These are phyloP conservation scores for Phataginus tricuspis DNA, from an alignment of 2,797 vertebrate genomes.

Conservation along the genomic window DNA sequence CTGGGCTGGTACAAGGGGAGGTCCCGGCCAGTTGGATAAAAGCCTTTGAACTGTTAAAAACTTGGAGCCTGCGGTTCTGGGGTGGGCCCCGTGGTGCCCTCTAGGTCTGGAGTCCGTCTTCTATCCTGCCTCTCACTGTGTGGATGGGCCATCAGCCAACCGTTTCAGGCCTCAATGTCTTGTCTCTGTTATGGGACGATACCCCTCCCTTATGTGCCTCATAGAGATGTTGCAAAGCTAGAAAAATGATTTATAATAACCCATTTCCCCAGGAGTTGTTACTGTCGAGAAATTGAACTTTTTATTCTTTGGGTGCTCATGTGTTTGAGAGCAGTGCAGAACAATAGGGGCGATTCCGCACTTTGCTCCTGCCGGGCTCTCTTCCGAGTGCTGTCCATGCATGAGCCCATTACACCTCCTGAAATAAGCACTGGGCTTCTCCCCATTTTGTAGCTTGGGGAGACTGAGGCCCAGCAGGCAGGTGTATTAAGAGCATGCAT, in stretches of 20 bases:
- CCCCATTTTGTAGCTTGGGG: background rate
- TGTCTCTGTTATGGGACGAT: background rate
- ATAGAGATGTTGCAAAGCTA: background rate
- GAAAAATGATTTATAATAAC: background rate
- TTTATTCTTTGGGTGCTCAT: background rate
- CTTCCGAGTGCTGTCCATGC: accelerated
- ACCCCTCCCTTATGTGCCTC: accelerated
- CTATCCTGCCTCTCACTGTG: background rate
- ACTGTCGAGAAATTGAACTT: background rate
- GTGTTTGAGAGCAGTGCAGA: background rate
- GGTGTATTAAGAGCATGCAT: background rate
- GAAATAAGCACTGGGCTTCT: accelerated
- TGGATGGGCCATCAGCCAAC: accelerated
- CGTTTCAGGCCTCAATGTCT: background rate
- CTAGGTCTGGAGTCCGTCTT: background rate
- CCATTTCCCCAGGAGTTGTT: background rate
- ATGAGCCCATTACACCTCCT: accelerated
- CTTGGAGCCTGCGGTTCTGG: background rate
- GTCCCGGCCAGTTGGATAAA: background rate
- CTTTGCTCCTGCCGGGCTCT: background rate
- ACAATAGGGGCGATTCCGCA: background rate
- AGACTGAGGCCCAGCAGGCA: background rate
- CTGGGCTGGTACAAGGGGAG: background rate
- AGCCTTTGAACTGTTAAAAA: background rate
- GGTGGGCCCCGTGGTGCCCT: background rate